Percentiles rank a stretch among this genome's conserved stretches.
phyloP scores from a whole-genome alignment of 2,113 vertebrate species.

The Hyaena hyaena region DNA sequence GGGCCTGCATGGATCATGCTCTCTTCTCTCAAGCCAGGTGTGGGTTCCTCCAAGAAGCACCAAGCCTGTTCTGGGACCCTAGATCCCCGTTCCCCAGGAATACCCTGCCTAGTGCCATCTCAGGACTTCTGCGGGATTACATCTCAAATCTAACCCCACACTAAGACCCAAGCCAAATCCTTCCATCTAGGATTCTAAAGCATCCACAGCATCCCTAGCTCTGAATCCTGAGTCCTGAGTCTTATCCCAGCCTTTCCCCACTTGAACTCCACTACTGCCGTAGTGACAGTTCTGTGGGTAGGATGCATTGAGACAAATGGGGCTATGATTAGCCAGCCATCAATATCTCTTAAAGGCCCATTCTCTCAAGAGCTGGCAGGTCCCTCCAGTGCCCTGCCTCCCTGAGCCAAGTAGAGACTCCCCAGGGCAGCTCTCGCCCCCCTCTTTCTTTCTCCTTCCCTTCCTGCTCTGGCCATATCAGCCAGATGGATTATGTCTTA shows the following conservation, averaged over 20 bases:
- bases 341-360: slow-evolving; percentile 85
- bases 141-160: neutral
- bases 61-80: neutral
- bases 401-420: neutral
- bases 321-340: slow-evolving; percentile 82
- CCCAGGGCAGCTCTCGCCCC: slow-evolving; percentile 9
- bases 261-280: neutral
- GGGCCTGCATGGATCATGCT: neutral
- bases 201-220: neutral
- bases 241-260: neutral
- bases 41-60: neutral
- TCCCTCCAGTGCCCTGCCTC: neutral
- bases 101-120: neutral
- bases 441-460: slow-evolving; percentile 17
- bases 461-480: slow-evolving; percentile 62
- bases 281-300: slow-evolving; percentile 36
- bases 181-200: neutral
- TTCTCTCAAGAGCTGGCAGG: slow-evolving; percentile 79
- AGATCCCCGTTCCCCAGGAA: neutral
- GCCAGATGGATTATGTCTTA: slow-evolving; percentile 81
- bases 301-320: slow-evolving; percentile 75
- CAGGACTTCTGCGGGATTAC: neutral
- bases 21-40: neutral
- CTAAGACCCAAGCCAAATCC: neutral
- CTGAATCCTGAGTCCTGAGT: neutral